Base-by-base conservation (phyloP, 2,113 vertebrate genomes). In the rat (Rattus norvegicus) region DNA sequence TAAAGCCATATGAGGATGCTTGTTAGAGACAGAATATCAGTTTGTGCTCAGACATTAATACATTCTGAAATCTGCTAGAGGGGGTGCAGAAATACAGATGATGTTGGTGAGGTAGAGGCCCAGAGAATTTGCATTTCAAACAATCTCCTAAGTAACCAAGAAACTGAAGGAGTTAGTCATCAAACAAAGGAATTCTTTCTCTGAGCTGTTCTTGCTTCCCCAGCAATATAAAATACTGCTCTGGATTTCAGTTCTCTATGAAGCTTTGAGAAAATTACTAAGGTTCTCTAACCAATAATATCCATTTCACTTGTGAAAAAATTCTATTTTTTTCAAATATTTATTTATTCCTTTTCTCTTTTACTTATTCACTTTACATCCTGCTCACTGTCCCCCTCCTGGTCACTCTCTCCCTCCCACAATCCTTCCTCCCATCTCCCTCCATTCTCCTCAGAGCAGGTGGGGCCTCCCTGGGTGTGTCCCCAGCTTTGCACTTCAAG, bases 211-310 rank as follows among this genome's bases (percentile, higher is more conserved):
- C 69, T 69, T 90, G 36, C 30, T 73, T 47, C 63, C 63, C 24
- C 61, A 65, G 6, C 49, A 95, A 83, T 20, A 36, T 7, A 72
- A 75, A 77, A 76, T 43, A 52, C 12, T 75, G 7, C 17, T 70
- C 76, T 59, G 33, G 49, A 87, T 61, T 83, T 20, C n/a, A 89
- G 4, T 11, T 87, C 59, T 76, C 47, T 88, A 20, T 83, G 7
- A 88, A 93, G 77, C 69, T 73, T 19, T 85, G n/a, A 39, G 54
- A 73, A 95, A 93, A 9, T 91, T 88, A 49, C 39, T 22, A 81
- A 92, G 73, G 47, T 69, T 96, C 3, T 95, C 39, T 95, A 61
- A 69, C 28, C 33, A 93, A 75, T 47, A 93, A 22, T 79, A 88
- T 43, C 14, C 26, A 19, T 85, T 85, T 63, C 56, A 61, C 39